Base-by-base conservation (phyloP, 2,113 vertebrate species). In the Tupaia chinensis region DNA sequence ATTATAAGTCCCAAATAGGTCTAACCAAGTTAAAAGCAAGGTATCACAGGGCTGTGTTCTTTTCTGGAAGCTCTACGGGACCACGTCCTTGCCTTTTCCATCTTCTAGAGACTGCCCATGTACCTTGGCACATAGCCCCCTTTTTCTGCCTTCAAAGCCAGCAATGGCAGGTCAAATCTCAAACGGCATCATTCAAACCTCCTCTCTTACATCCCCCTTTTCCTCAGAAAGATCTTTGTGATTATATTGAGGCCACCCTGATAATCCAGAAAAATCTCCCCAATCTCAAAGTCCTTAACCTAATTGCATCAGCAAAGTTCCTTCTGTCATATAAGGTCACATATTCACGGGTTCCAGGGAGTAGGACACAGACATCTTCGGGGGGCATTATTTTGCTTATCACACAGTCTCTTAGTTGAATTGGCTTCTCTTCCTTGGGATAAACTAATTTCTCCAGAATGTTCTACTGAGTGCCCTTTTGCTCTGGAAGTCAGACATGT, bases 341-440 rank as follows among this genome's bases (percentile, higher is more conserved):
- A 74, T 34, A 44, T 54, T 93, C 70, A 54, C 34, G 93, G 77
- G 53, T 92, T 85, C 91, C 11, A 27, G 27, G 27, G 44, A 87
- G 87, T 84, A 84, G 86, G 76, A 73, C 1, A 3, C 1, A 70
- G 68, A 65, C 54, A 80, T 87, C 66, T 96, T 79, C 76, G 60
- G 86, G 72, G 76, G 54, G 10, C 61, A 14, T 70, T 79, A 25
- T 76, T 76, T 27, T 80, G 77, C 54, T 13, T 27, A 20, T 65
- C 72, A 85, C 69, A 53, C 58, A 61, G 91, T 87, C 73, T 34
- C 74, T 94, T 65, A 92, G 29, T 68, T 65, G 72, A 93, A 87
- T 22, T 84, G 83, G 63, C 73, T 89, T 96, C 56, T 76, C 34
- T 95, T n/a, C 22, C 63, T 86, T 56, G 92, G 77, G 92, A 95